Base-by-base conservation (phyloP, 2,888 invertebrate genomes). In the Drosophila bunnanda region DNA sequence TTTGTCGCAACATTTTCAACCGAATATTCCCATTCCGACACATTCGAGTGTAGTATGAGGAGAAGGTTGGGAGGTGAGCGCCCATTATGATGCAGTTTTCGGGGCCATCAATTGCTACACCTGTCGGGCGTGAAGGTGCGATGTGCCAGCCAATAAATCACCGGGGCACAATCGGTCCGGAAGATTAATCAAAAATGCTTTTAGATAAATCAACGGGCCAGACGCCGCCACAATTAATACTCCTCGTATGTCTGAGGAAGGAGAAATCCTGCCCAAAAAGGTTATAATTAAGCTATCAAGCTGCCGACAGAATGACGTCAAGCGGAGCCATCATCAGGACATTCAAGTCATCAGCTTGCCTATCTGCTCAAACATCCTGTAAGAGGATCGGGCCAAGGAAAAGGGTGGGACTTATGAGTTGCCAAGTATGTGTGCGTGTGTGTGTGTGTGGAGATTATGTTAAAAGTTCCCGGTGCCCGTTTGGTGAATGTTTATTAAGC, bases 261-360 rank as follows among this genome's bases (percentile, higher is more conserved):
- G 46, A 60, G 48, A 46, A 61, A 50, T 39, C 57, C 54, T 65
- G 69, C 57, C 46, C 44, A 48, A 75, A 66, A 71, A 64, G 65
- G 72, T 39, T 68, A 77, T 85, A 85, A 83, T 82, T 82, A 82
- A 76, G 80, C 48, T 60, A 72, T 79, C 73, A 82, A 70, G 28
- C 67, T 67, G 69, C 50, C 68, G 85, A 78, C 85, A 82, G 79
- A 48, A 50, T 64, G 74, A 79, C 78, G 65, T 53, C 54, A 54
- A 39, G 65, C 52, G 22, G 15, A 68, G 25, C 57, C 54, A 64
- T 39, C 55, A 56, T 52, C 50, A 53, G 66, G 55, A 56, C 50
- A 52, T 66, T 50, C 55, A 36, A 60, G 53, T 32, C 56, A 71
- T 39, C 54, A 72, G 58, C 54, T 55, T 56, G 64, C 43, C 50